Base-by-base conservation (phyloP, 1,140 invertebrate species). In the Colletes latitarsis region DNA sequence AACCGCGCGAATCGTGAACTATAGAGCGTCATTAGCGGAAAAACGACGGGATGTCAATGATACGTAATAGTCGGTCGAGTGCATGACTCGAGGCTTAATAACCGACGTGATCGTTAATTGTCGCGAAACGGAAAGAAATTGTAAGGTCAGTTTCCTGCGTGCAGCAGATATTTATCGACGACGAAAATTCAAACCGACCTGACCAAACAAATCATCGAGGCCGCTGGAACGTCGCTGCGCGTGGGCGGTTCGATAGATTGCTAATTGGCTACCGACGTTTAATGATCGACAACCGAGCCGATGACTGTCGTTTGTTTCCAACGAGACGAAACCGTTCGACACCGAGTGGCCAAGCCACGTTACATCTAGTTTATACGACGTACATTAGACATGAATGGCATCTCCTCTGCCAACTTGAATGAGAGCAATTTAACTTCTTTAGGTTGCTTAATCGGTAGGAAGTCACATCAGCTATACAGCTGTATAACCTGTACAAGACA, bases 361-460 rank as follows among this genome's bases (percentile, higher is more conserved):
- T 93, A 93, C 91, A 93, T 89, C 91, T 90, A 93, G 92, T 92
- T 93, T 93, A 93, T 93, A 91, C 93, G 92, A 93, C 91, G 93
- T 93, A 93, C 92, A 93, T 93, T 93, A 93, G 92, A 88, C 92
- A 93, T 93, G 93, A 93, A 93, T 93, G 92, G 92, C 92, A 93
- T 93, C 92, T 93, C 90, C 92, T 93, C 91, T 91, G 92, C 89
- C 88, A 89, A 91, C 90, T 93, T 93, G 92, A 93, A 93, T 93
- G 92, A 93, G 92, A 93, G 92, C 93, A 93, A 93, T 93, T 93
- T 93, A 93, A 93, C 92, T 93, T 93, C 92, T 93, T 93, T 93
- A 93, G 91, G 93, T 91, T 93, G 92, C 90, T 93, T 93, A 93
- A 93, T 93, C 92, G 91, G 92, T 93, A 93, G 92, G 92, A 93